A percentile compares a stretch with the other conserved stretches of the same genome.
phyloP scores from a whole-genome alignment of 1,140 invertebrate species.

The Melipona quadrifasciata region DNA sequence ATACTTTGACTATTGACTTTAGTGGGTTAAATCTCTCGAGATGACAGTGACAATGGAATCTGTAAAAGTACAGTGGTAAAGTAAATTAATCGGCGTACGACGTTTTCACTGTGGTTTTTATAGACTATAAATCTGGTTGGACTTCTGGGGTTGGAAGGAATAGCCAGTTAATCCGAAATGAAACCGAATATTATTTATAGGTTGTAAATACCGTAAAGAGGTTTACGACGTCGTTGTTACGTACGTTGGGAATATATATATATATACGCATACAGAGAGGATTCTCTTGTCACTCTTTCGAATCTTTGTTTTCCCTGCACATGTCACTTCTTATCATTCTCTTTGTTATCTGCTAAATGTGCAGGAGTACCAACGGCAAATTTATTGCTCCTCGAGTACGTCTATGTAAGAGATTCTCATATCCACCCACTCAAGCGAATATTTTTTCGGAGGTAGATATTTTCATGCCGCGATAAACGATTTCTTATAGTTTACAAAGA shows the following conservation, averaged over 20 bases:
- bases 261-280: neutral
- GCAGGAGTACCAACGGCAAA: neutral
- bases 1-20: neutral
- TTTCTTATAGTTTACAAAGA: neutral
- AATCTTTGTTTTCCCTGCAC: neutral
- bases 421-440: neutral
- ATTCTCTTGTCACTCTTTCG: neutral
- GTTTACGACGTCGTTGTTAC: neutral
- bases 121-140: neutral
- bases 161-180: neutral
- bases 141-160: neutral
- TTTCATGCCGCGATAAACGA: neutral
- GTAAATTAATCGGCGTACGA: neutral
- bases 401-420: neutral
- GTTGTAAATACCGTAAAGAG: neutral
- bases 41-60: neutral
- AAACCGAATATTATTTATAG: neutral
- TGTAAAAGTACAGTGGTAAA: too few species aligned
- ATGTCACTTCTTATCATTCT: neutral
- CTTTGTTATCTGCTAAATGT: neutral
- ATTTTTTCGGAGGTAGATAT: neutral
- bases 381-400: neutral
- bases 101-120: neutral
- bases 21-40: too few species aligned
- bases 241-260: neutral